phyloP scores from a whole-genome alignment of 2,113 vertebrate species.

The Pseudonaja textilis region DNA sequence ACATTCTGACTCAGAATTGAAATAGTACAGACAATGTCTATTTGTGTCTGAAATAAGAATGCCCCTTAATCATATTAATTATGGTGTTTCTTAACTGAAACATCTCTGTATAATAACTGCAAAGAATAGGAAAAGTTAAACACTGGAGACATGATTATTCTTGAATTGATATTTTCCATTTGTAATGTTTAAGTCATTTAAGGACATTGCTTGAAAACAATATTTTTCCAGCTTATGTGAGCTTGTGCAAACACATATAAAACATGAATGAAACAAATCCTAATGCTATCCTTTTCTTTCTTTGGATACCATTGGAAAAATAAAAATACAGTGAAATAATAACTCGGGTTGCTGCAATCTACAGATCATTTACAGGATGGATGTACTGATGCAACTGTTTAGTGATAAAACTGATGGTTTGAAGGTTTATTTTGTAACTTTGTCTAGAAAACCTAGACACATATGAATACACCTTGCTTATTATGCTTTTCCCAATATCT shows the following conservation, averaged over 20 bases:
- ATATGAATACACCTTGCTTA: background rate
- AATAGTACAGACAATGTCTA: constrained; percentile 26
- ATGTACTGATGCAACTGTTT: background rate
- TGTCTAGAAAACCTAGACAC: background rate
- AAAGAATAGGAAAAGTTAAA: constrained; percentile 49
- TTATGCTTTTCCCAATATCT: background rate
- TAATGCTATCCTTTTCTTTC: background rate
- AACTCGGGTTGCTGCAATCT: background rate
- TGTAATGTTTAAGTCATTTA: constrained; percentile 6
- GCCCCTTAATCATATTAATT: constrained; percentile 48
- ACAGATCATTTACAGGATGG: background rate
- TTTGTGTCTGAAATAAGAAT: constrained; percentile 54
- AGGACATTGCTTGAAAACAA: constrained; percentile 15
- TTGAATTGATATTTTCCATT: constrained; percentile 10
- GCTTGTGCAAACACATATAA: background rate
- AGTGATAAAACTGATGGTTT: background rate
- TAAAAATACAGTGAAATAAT: background rate
- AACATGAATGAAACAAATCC: background rate
- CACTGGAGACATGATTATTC: background rate
- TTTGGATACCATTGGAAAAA: background rate
- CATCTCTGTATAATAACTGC: constrained; percentile 30
- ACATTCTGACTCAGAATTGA: constrained; percentile 39
- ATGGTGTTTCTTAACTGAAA: constrained; percentile 19
- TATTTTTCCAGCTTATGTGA: background rate
- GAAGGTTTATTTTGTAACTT: background rate